phyloP scores from a whole-genome alignment of 1,140 invertebrate species.

The Hypsibius dujardini region DNA sequence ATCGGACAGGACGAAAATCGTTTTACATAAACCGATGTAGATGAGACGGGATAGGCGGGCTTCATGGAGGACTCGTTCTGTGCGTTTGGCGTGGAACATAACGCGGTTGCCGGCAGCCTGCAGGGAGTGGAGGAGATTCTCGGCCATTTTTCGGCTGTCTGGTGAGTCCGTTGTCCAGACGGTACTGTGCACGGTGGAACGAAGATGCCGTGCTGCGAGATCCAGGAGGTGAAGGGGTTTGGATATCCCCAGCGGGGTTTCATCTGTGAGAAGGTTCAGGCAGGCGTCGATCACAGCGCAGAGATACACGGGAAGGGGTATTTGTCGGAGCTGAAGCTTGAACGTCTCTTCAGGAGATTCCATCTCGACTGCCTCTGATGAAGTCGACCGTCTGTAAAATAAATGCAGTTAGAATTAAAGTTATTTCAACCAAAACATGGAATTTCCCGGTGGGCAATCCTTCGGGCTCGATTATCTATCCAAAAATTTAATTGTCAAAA shows the following conservation, averaged over 20 bases:
- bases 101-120: conserved; percentile 8
- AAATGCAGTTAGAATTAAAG: no score
- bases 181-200: background rate
- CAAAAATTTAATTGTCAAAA: no score
- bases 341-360: conserved; percentile 5
- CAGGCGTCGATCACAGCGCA: conserved; percentile 14
- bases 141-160: background rate
- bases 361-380: background rate
- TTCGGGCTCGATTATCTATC: no score
- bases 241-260: background rate
- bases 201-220: background rate
- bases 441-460: no score
- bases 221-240: conserved; percentile 6
- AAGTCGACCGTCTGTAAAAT: background rate
- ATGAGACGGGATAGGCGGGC: background rate
- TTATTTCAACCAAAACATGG: no score
- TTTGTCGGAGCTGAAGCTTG: conserved; percentile 1
- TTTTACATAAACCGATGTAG: background rate
- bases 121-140: conserved; percentile 13
- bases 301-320: background rate
- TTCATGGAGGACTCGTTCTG: background rate
- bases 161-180: background rate
- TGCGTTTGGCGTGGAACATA: conserved; percentile 1
- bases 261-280: background rate
- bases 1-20: background rate